A percentile compares a stretch with the other conserved stretches of the same genome.
Conservation (phyloP, 1,140 invertebrate species). For the Zaprionus ghesquierei region DNA sequence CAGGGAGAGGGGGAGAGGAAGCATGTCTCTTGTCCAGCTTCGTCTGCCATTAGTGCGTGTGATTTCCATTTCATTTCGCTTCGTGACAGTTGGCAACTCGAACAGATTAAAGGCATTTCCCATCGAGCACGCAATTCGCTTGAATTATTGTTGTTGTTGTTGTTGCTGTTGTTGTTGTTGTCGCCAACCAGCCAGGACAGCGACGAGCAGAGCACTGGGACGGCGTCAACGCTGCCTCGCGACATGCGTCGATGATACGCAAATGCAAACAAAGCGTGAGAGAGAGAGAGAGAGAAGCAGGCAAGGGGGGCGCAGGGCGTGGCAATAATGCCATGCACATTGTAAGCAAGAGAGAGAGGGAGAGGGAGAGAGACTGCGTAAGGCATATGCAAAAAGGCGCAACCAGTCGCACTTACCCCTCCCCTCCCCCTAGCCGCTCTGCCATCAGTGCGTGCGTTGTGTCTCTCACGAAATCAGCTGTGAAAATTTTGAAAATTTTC, state of each 20-base stretch:
- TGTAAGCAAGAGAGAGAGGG: conserved; percentile 15
- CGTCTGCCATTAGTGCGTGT: conserved; percentile 75
- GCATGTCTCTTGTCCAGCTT: neutral
- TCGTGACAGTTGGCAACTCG: conserved; percentile 81
- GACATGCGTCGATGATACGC: conserved; percentile 80
- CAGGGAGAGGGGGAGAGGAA: neutral
- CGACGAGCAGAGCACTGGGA: neutral
- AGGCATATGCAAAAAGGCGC: conserved; percentile 76
- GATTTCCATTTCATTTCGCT: conserved; percentile 82
- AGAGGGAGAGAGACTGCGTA: conserved; percentile 11
- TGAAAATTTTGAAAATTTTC: conserved; percentile 82
- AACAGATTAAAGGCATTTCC: conserved; percentile 81
- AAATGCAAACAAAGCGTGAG: conserved; percentile 73
- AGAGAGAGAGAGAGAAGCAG: too few relatives aligned
- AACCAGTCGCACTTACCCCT: conserved; percentile 52
- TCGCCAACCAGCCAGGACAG: conserved; percentile 35
- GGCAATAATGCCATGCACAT: conserved; percentile 62
- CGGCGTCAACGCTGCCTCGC: conserved; percentile 49
- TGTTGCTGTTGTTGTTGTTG: too few relatives aligned
- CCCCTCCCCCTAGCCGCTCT: too few relatives aligned
- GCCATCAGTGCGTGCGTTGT: conserved; percentile 10
- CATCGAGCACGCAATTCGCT: conserved; percentile 73
- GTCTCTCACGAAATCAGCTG: conserved; percentile 75
- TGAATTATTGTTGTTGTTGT: conserved; percentile 81
- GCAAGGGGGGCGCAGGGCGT: neutral